Evolutionary conservation across 2,888 invertebrate genomes (phyloP).

Genomic region (Corbicula japonica): DNA sequence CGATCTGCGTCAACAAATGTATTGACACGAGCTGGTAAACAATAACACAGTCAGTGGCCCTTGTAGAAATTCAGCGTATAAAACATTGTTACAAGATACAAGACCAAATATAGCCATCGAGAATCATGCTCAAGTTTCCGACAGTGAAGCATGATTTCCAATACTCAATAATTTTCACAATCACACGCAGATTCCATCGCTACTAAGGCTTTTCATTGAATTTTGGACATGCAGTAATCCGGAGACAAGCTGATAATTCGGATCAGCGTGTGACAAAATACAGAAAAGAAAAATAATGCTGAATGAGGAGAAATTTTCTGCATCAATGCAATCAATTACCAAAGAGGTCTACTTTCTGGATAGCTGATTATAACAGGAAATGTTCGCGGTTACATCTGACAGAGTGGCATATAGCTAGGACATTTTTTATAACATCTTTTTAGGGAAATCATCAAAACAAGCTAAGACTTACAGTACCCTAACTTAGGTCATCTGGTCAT

Average conservation of each 20-base stretch:
- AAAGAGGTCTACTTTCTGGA: not conserved
- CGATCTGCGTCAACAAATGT: not conserved
- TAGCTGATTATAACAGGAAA: not conserved
- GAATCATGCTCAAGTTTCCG: constrained; percentile 1
- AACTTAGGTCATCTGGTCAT: too few relatives aligned
- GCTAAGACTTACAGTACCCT: too few relatives aligned
- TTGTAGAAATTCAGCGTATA: constrained; percentile 22
- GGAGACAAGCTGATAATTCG: too few relatives aligned
- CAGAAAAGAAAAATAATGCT: not conserved
- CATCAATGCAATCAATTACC: not conserved
- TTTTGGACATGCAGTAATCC: constrained; percentile 17
- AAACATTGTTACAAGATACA: constrained; percentile 37
- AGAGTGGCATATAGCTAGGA: not conserved
- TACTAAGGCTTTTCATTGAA: constrained; percentile 11
- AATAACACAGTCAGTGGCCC: constrained; percentile 14
- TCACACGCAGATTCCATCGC: constrained; percentile 18
- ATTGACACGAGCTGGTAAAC: constrained; percentile 29
- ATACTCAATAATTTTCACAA: constrained; percentile 45
- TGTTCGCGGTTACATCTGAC: not conserved
- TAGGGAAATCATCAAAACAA: too few relatives aligned
- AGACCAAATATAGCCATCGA: constrained; percentile 42
- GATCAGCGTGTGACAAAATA: too few relatives aligned
- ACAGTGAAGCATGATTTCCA: constrained; percentile 27
- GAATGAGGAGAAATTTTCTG: not conserved
- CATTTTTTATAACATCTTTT: too few relatives aligned